These are phyloP conservation scores for Norana najaformis DNA, from an alignment of 2,888 invertebrate species.

Conservation along the genomic window DNA sequence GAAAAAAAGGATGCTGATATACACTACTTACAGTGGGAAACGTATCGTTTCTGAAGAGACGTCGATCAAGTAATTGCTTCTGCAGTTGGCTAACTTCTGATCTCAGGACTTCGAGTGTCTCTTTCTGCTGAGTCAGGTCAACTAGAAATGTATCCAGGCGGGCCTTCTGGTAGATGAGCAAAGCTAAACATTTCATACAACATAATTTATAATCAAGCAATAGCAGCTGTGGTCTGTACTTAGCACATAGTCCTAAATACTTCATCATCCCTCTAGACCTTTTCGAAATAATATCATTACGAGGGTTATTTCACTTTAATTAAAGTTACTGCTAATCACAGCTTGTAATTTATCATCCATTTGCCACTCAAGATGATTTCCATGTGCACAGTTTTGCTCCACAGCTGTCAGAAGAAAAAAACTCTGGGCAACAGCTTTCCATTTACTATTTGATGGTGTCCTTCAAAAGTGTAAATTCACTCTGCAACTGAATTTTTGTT, in stretches of 20 bases:
- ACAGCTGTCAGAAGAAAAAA: too few species aligned
- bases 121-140: not conserved
- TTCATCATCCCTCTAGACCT: not conserved
- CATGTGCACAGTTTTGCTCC: not conserved
- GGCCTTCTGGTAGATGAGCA: not conserved
- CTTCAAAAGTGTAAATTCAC: too few species aligned
- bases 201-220: not conserved
- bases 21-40: constrained; percentile 16
- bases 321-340: not conserved
- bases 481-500: not conserved
- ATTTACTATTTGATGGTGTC: too few species aligned
- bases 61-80: not conserved
- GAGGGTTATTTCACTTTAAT: not conserved
- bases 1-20: not conserved
- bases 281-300: too few species aligned
- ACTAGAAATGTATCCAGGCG: constrained; percentile 1
- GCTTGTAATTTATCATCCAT: not conserved
- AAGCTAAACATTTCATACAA: not conserved
- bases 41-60: not conserved
- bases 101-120: not conserved
- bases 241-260: not conserved
- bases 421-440: not conserved
- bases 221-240: not conserved
- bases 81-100: constrained; percentile 2
- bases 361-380: not conserved